Percentiles rank a stretch among this genome's conserved stretches.
phyloP scores from a whole-genome alignment of 1,140 invertebrate genomes.

The Spodoptera frugiperda region DNA sequence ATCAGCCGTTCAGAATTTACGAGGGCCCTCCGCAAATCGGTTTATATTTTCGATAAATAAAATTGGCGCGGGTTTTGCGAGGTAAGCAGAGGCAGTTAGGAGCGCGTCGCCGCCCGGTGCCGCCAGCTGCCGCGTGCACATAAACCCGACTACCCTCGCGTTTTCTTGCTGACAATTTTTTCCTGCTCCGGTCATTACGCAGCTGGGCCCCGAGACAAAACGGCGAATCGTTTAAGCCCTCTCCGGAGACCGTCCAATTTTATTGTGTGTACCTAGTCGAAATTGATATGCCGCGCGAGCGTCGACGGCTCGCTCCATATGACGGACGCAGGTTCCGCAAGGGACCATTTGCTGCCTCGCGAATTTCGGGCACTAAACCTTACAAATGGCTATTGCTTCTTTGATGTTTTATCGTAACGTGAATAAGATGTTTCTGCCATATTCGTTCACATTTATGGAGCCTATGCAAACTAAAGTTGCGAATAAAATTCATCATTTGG shows the following conservation, averaged over 20 bases:
- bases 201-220: constrained; percentile 85
- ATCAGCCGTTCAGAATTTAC: constrained; percentile 81
- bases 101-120: constrained; percentile 70
- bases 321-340: constrained; percentile 61
- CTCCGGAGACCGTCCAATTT: constrained; percentile 85
- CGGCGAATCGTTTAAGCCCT: constrained; percentile 86
- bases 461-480: not conserved
- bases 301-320: constrained; percentile 65
- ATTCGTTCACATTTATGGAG: not conserved
- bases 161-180: constrained; percentile 86
- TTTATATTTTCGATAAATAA: constrained; percentile 87
- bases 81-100: constrained; percentile 85
- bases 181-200: constrained; percentile 84
- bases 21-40: constrained; percentile 83
- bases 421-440: constrained; percentile 37
- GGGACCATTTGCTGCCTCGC: constrained; percentile 57
- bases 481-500: not conserved
- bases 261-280: constrained; percentile 85
- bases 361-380: constrained; percentile 48
- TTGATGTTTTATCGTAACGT: constrained; percentile 32
- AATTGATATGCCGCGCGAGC: constrained; percentile 84
- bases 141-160: constrained; percentile 84
- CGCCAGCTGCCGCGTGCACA: constrained; percentile 82
- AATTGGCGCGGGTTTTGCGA: constrained; percentile 85
- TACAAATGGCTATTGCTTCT: constrained; percentile 32